phyloP scores from a whole-genome alignment of 2,113 vertebrate genomes.

The Anguilla japonica region DNA sequence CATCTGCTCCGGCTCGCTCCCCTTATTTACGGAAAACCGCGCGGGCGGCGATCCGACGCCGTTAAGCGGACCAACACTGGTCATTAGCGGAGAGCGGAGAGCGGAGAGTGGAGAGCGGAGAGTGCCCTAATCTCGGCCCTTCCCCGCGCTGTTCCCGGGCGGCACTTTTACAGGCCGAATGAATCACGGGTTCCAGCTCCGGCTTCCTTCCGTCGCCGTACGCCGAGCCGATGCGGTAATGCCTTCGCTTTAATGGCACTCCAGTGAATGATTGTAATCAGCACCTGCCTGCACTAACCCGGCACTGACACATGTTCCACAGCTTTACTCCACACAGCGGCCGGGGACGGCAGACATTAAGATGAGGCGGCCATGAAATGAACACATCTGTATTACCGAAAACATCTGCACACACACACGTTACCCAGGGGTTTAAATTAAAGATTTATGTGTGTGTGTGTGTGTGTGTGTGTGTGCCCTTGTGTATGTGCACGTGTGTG shows the following conservation, averaged over 20 bases:
- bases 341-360: not conserved
- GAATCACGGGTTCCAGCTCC: constrained; percentile 29
- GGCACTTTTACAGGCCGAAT: constrained; percentile 39
- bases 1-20: not conserved
- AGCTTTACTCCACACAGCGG: not conserved
- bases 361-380: not conserved
- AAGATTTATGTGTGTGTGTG: not conserved
- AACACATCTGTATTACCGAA: not conserved
- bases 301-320: not conserved
- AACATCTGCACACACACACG: constrained; percentile 32
- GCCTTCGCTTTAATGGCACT: constrained; percentile 46
- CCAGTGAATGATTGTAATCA: constrained; percentile 52
- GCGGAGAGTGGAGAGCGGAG: not conserved
- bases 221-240: constrained; percentile 45
- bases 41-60: not conserved
- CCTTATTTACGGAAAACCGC: not conserved
- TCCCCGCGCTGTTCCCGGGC: constrained; percentile 20
- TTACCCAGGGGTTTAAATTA: constrained; percentile 19
- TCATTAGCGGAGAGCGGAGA: not conserved
- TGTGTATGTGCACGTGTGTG: too few species aligned
- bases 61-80: not conserved
- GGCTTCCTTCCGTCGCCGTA: constrained; percentile 48
- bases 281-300: too few species aligned
- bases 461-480: too few species aligned
- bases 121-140: constrained; percentile 26